Evolutionary conservation across 2,113 vertebrate species (phyloP), one percentile per base, ranked within the genome.

Genomic region (Callocephalon fimbriatum): DNA sequence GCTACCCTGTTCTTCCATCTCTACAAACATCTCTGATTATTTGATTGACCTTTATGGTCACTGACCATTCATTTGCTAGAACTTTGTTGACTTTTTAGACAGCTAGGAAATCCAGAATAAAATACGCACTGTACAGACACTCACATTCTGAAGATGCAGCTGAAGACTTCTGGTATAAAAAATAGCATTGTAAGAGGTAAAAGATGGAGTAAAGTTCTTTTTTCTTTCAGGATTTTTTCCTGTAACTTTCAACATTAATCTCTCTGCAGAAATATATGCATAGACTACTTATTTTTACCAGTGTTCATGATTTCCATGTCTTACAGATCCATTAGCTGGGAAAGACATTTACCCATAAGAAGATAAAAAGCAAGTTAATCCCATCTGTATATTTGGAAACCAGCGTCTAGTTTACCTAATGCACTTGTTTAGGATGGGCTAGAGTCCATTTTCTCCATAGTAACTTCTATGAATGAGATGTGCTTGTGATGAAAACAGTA

Each of bases 31-130:
- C 59, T 85, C 56, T 81, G 65, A 88, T 27, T 66, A 45, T 53
- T 29, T 92, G 32, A 67, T 74, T 6, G 12, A 74, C n/a, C 13
- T 74, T 87, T 92, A n/a, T 26, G 21, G 37, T 85, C 35, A 67
- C 38, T 82, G 32, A 86, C 82, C 76, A 92, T 75, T 82, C 19
- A 61, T 82, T 85, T 92, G 40, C 56, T 68, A 42, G 35, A 92
- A 75, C 15, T 67, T 35, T 1, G 3, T 32, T 75, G 51, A 59
- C 27, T 54, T 82, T 90, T 94, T 74, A 68, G 71, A 72, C 22
- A 71, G 15, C 17, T 44, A 6, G 0, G 23, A 44, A 54, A 88
- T 37, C 37, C 23, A 66, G 23, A 72, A 51, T 44, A 54, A 21
- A 77, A 10, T 19, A 83, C 9, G 22, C 4, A 74, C 4, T 4